Evolutionary conservation across 2,888 invertebrate species (phyloP), one percentile per base, ranked within the genome.

Genomic region (Pogonocherus hispidulus): DNA sequence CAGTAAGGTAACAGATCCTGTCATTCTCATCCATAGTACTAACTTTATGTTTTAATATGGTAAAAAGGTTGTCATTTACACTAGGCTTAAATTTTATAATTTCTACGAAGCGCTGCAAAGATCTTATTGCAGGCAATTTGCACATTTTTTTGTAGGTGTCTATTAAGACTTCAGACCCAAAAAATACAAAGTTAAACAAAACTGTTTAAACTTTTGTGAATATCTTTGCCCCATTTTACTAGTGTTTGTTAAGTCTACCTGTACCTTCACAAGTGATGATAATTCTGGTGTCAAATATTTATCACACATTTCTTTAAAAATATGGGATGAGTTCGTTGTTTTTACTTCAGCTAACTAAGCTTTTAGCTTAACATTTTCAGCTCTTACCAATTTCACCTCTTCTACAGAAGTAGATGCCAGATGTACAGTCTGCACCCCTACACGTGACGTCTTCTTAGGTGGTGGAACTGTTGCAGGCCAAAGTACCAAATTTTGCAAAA

Each of bases 101-200:
- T 20, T 49, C 49, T 22, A 49, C 49, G 19, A 20, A 49, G 16
- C 49, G 16, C 19, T 49, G 49, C 6, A 49, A n/a, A 6, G 49
- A 49, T 49, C 49, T 19, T 49, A 20, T 5, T 19, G 49, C 16
- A 18, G 49, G 49, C n/a, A 49, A 20, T 49, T 19, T 20, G 19
- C 19, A 49, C 1, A 6, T 49, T 20, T n/a, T 19, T 49, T 20
- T 20, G 5, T 4, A 49, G 49, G 8, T 49, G 22, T 8, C 49
- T 19, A n/a, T 49, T n/a, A 49, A 49, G 18, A 49, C 5, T 49
- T 49, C 1, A 8, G 49, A 9, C 49, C 49, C 20, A 49, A 20
- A 19, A 49, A 49, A 49, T 49, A 49, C 19, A 49, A 49, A 11
- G 49, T 49, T 19, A 49, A 49, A 20, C 20, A 19, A 19, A 49